Evolutionary conservation across 2,113 vertebrate genomes (phyloP).

Genomic region (Trematomus loennbergii): DNA sequence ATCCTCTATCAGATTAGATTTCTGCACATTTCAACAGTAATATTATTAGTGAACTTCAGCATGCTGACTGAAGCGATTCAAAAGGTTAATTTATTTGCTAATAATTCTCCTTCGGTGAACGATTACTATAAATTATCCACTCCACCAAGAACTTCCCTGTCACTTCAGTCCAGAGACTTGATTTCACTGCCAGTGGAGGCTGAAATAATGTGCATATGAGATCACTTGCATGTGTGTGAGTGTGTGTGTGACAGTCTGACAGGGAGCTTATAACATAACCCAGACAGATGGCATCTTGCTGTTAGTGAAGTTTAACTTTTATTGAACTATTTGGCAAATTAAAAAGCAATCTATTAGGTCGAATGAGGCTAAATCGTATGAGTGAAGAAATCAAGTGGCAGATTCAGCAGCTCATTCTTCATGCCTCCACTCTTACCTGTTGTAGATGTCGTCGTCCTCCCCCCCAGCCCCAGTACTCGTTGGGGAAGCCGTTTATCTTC

Average conservation of each 20-base stretch:
- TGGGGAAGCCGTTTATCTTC: slow-evolving; percentile 99
- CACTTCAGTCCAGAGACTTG: slow-evolving; percentile 25
- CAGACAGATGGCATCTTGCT: slow-evolving; percentile 4
- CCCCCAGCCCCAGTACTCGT: slow-evolving; percentile 99
- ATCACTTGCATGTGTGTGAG: not conserved
- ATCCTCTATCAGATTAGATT: slow-evolving; percentile 39
- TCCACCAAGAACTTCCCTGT: slow-evolving; percentile 20
- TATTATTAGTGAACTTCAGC: slow-evolving; percentile 42
- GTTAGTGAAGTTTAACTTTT: not conserved
- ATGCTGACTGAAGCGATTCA: slow-evolving; percentile 56
- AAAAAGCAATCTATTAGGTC: not conserved
- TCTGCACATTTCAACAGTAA: slow-evolving; percentile 26
- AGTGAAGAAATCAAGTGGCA: not conserved
- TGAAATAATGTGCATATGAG: slow-evolving; percentile 4
- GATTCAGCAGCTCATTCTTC: not conserved
- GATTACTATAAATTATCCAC: slow-evolving; percentile 61
- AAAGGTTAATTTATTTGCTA: slow-evolving; percentile 67
- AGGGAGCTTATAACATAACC: slow-evolving; percentile 22
- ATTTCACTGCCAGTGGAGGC: slow-evolving; percentile 9
- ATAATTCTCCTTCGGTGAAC: slow-evolving; percentile 46
- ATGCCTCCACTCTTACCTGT: slow-evolving; percentile 85
- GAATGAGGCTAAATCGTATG: not conserved
- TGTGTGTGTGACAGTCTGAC: not conserved
- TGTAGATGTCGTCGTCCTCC: slow-evolving; percentile 99
- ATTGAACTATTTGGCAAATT: not conserved